These are phyloP conservation scores for Paguma larvata DNA, from an alignment of 2,797 vertebrate genomes.

Conservation along the genomic window DNA sequence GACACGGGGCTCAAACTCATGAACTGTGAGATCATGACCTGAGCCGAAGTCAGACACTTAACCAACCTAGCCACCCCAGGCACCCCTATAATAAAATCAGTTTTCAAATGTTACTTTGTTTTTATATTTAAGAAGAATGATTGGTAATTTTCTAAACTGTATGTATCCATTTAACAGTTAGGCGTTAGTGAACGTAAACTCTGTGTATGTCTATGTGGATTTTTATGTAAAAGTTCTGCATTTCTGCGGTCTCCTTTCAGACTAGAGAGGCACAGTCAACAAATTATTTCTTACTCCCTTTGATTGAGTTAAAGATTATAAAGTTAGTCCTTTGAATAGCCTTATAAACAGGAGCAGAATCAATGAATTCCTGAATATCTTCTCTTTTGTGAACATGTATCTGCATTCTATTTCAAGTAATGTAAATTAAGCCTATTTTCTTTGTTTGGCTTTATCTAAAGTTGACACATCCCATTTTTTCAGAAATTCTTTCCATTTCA, in stretches of 20 bases:
- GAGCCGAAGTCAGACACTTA: too few species aligned
- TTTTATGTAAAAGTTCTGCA: conserved; percentile 20
- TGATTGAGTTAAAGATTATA: conserved; percentile 45
- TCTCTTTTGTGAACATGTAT: conserved; percentile 33
- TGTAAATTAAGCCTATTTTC: not conserved
- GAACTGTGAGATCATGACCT: too few species aligned
- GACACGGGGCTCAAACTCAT: too few species aligned
- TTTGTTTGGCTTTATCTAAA: conserved; percentile 53
- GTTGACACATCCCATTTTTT: conserved; percentile 49
- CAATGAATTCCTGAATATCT: conserved; percentile 23
- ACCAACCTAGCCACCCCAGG: too few species aligned
- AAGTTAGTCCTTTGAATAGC: conserved; percentile 1
- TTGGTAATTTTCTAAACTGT: conserved; percentile 35
- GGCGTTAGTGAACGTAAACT: not conserved
- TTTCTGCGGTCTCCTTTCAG: conserved; percentile 22
- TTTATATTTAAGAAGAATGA: conserved; percentile 1
- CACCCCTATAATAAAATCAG: not conserved
- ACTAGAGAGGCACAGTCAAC: not conserved
- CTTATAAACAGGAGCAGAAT: conserved; percentile 12
- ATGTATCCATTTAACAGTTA: not conserved
- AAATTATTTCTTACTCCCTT: not conserved
- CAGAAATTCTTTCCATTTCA: conserved; percentile 60
- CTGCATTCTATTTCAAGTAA: not conserved
- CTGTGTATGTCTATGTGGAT: not conserved
- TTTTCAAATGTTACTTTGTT: conserved; percentile 32